Percentiles rank a stretch among this genome's conserved stretches.
These are phyloP conservation scores for Phalacrocorax aristotelis DNA, from an alignment of 2,113 vertebrate genomes.

Conservation along the genomic window DNA sequence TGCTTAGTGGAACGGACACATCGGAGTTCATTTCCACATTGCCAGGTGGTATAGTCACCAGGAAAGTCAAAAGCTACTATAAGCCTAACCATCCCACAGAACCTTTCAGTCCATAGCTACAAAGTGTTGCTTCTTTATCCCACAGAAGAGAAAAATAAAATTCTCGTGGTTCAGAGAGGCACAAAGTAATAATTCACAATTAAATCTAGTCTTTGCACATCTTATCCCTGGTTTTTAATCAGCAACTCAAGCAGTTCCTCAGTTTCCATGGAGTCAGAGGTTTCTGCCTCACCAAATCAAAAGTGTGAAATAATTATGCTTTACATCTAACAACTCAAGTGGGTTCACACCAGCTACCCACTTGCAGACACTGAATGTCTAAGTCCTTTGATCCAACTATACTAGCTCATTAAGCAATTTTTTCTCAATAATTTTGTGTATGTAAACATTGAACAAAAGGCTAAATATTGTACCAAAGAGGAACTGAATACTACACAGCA, in stretches of 20 bases:
- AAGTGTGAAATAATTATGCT: conserved; percentile 43
- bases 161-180: background rate
- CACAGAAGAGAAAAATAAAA: background rate
- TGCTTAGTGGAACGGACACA: background rate
- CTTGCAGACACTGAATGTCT: conserved; percentile 53
- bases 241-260: background rate
- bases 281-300: conserved; percentile 35
- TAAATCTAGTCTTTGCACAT: background rate
- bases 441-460: conserved; percentile 76
- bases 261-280: conserved; percentile 37
- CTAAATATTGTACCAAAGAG: conserved; percentile 73
- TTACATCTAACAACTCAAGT: conserved; percentile 38
- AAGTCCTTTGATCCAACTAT: conserved; percentile 53
- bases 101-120: background rate
- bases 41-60: background rate
- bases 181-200: background rate
- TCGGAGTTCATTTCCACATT: background rate
- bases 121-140: background rate
- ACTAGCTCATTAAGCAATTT: conserved; percentile 73
- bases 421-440: conserved; percentile 72
- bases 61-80: background rate
- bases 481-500: conserved; percentile 73
- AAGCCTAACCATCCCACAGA: background rate
- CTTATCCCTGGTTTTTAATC: background rate
- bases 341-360: conserved; percentile 17